Percentiles rank a stretch among this genome's conserved stretches.
Evolutionary conservation across 2,113 vertebrate species (phyloP).

Genomic region (Tauraco erythrolophus): DNA sequence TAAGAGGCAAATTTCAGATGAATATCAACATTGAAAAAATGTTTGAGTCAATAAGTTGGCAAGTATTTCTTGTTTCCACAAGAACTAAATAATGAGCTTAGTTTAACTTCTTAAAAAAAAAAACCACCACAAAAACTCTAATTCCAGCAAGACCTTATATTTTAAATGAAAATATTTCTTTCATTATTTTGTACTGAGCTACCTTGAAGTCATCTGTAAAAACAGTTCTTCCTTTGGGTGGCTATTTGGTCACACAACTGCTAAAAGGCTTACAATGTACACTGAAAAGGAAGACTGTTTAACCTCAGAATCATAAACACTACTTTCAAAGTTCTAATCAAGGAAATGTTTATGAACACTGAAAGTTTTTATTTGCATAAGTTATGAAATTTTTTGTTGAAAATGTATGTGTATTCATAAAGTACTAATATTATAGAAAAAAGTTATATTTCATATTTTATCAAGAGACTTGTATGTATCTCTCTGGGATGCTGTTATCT

Average conservation of each 20-base stretch:
- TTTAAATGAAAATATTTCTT: neutral
- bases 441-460: neutral
- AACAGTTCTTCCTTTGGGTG: neutral
- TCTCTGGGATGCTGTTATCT: neutral
- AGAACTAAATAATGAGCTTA: neutral
- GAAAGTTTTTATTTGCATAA: neutral
- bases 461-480: neutral
- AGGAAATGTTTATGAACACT: neutral
- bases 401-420: neutral
- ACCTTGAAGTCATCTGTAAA: neutral
- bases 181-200: neutral
- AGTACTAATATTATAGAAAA: neutral
- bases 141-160: neutral
- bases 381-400: neutral
- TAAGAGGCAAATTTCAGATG: neutral
- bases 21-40: neutral
- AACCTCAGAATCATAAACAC: neutral
- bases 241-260: neutral
- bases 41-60: neutral
- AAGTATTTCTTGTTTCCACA: neutral
- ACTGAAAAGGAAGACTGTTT: neutral
- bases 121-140: neutral
- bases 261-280: neutral
- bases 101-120: neutral
- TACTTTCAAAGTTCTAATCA: neutral